Base-by-base conservation (phyloP, 2,888 invertebrate species). In the Stenchaetothrips biformis region DNA sequence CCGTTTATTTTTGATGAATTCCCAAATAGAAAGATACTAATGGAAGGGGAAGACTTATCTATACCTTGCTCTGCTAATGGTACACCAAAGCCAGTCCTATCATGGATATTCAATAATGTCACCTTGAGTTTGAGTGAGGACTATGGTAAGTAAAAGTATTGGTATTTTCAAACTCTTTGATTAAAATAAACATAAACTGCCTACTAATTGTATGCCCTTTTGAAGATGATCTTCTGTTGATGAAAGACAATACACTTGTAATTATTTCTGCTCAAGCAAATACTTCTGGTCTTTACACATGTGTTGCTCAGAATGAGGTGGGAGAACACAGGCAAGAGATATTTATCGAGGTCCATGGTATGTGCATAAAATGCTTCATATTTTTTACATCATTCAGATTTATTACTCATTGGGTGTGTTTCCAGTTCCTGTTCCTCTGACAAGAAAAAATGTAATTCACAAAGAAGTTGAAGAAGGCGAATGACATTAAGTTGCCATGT, bases 221-320 rank as follows among this genome's bases (percentile, higher is more conserved):
- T 81, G 67, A 81, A 84, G 84, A 83, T 37, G 82, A 83, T n/a
- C 48, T 82, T 47, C 79, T 83, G 53, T 82, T 83, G 7, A 80
- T 83, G 81, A 81, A 84, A 77, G 83, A 84, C 80, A 83, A 83
- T 0, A 87, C 87, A 0, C 82, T 90, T 25, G 86, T 86, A 0
- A 87, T 90, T 48, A 87, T 86, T 27, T 84, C 85, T 0, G 88
- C 88, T 0, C 84, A 88, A 0, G 86, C 87, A 82, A 88, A 88
- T 13, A 82, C 88, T 82, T 89, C 89, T 79, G 92, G 91, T 0
- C 85, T 86, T 37, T 92, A 92, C 84, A 88, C 87, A 0, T 92
- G 92, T 83, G 85, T 87, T 16, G 91, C 90, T 0, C 88, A 86
- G 79, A 92, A 90, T 84, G 84, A 85, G 0, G 87, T 88, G 3